These are phyloP conservation scores for Cyanoderma ruficeps DNA, from an alignment of 2,113 vertebrate genomes.

Conservation along the genomic window DNA sequence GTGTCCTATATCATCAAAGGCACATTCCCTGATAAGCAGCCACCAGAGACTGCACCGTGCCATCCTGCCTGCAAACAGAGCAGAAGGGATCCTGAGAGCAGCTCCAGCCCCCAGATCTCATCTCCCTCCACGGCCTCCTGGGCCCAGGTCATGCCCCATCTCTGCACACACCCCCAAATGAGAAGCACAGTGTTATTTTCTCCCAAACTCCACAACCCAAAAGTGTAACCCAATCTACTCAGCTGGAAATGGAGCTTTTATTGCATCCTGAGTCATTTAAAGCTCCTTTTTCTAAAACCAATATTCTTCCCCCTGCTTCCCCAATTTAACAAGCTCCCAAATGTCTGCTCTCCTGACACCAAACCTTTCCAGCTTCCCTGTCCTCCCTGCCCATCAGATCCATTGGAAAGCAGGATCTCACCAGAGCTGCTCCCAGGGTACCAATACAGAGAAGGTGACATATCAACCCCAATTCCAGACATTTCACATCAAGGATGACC, in stretches of 20 bases:
- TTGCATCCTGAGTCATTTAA: conserved; percentile 14
- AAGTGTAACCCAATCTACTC: conserved; percentile 1
- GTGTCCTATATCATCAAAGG: conserved; percentile 3
- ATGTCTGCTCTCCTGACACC: not conserved
- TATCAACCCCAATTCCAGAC: not conserved
- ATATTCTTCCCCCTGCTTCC: not conserved
- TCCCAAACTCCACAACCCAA: not conserved
- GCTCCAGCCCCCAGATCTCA: not conserved
- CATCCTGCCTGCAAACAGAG: not conserved
- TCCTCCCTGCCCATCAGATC: not conserved
- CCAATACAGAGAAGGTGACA: not conserved
- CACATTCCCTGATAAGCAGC: not conserved
- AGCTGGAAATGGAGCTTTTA: conserved; percentile 26
- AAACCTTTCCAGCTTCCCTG: not conserved
- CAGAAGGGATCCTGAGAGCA: not conserved
- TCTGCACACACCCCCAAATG: not conserved
- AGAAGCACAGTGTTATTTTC: not conserved
- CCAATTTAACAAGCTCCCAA: conserved; percentile 4
- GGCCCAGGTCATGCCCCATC: not conserved
- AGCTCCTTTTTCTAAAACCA: conserved; percentile 6
- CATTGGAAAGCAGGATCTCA: not conserved
- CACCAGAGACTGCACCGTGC: not conserved
- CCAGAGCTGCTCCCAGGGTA: not conserved
- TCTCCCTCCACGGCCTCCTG: not conserved
- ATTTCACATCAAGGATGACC: not conserved